Percentiles rank a stretch among this genome's conserved stretches.
These are phyloP conservation scores for Platycheirus rosarum DNA, from an alignment of 2,888 invertebrate species.

Conservation along the genomic window DNA sequence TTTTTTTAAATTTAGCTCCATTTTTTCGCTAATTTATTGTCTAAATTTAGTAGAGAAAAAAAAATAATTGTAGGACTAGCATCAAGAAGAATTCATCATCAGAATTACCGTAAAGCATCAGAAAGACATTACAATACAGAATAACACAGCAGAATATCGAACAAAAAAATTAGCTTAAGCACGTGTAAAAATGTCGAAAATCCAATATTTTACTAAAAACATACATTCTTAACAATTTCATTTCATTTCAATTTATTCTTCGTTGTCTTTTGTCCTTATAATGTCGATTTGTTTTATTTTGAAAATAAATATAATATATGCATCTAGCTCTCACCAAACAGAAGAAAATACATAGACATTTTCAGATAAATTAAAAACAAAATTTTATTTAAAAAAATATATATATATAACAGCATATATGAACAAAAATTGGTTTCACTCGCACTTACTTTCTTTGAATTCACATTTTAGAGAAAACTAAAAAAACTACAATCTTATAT, in stretches of 20 bases:
- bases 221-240: slow-evolving; percentile 8
- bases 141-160: too few relatives aligned
- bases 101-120: slow-evolving; percentile 27
- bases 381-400: too few relatives aligned
- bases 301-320: slow-evolving; percentile 47
- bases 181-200: too few relatives aligned
- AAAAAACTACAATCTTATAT: slow-evolving; percentile 13
- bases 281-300: slow-evolving; percentile 9
- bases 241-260: background rate
- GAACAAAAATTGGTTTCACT: slow-evolving; percentile 71
- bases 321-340: slow-evolving; percentile 70
- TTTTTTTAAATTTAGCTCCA: background rate
- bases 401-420: too few relatives aligned
- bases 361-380: slow-evolving; percentile 5
- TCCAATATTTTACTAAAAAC: too few relatives aligned
- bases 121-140: slow-evolving; percentile 5
- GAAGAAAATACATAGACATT: slow-evolving; percentile 34
- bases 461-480: slow-evolving; percentile 40
- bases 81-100: background rate
- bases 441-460: slow-evolving; percentile 62
- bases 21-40: background rate
- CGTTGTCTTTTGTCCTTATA: slow-evolving; percentile 5
- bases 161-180: too few relatives aligned
- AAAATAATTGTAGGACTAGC: background rate
- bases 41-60: background rate